These are phyloP conservation scores for Xestia ashworthii DNA, from an alignment of 2,888 invertebrate genomes.

Conservation along the genomic window DNA sequence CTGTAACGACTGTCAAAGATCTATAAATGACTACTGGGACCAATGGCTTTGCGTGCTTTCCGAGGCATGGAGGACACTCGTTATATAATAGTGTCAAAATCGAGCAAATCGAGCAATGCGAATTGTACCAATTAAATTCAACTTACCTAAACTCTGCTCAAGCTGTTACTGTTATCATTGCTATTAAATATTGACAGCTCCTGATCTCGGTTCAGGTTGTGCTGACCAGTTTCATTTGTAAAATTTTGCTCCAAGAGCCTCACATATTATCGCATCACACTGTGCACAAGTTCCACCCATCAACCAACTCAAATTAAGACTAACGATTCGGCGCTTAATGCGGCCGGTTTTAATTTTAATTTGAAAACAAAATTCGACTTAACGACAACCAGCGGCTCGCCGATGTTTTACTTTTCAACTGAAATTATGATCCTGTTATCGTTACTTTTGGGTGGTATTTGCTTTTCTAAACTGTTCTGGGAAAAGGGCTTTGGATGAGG, in stretches of 20 bases:
- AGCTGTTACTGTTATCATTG: neutral
- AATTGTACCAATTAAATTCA: neutral
- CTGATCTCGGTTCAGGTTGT: neutral
- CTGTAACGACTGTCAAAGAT: too few species aligned
- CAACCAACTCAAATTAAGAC: conserved; percentile 87
- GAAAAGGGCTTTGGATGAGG: neutral
- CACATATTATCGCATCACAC: conserved; percentile 35
- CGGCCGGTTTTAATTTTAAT: conserved; percentile 87
- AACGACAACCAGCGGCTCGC: conserved; percentile 73
- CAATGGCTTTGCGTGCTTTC: too few species aligned
- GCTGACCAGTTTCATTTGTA: neutral
- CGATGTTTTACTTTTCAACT: conserved; percentile 67
- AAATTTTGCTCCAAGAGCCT: neutral
- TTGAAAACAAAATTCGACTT: conserved; percentile 85
- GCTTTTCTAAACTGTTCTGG: neutral
- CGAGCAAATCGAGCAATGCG: neutral
- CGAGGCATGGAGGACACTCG: too few species aligned
- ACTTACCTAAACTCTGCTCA: neutral
- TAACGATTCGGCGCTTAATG: conserved; percentile 86
- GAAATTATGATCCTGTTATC: conserved; percentile 61
- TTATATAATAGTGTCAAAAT: neutral
- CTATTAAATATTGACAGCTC: neutral
- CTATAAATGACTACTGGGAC: too few species aligned
- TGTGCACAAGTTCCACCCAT: conserved; percentile 49
- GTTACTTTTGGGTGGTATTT: conserved; percentile 45